Base-by-base conservation (phyloP, 2,113 vertebrate genomes). In the Oriolus oriolus region DNA sequence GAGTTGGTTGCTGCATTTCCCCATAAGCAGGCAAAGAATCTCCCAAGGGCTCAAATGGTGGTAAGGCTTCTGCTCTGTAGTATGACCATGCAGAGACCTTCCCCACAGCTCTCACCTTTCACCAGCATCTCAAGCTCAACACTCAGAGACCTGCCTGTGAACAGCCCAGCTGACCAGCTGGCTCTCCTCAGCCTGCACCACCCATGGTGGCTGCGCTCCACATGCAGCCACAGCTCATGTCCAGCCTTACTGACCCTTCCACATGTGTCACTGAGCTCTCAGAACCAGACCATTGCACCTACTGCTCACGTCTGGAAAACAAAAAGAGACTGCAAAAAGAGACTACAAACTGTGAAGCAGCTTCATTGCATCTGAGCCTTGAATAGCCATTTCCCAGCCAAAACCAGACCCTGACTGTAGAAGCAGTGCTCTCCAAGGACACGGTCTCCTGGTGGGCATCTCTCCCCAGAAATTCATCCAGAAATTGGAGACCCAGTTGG, bases 371-470 rank as follows among this genome's bases (percentile, higher is more conserved):
- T 15, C 16, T 5, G 1, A 52, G 30, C 13, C 24, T 57, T 24
- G 8, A n/a, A 65, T 6, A 70, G 13, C 17, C 23, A 15, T 75
- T 65, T 80, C 39, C 21, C 10, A 70, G 23, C 1, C 30, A 33
- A 83, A 84, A 26, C 0, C 8, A 54, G 39, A 69, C 3, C 4
- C 11, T 47, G 50, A 26, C 7, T 37, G 18, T 12, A 28, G 16
- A 35, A 87, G 39, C 18, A 60, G 31, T n/a, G 4, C 1, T 68
- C 17, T 91, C 19, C 54, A 64, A 50, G 30, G 41, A 5, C 11
- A 42, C 0, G 0, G 1, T 19, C 16, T 80, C 17, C 31, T 7
- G 2, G 16, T 41, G 16, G 19, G 41, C 7, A 31, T 11, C 4
- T 64, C 8, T 39, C 16, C 11, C 10, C 39, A 66, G 31, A 76